Conservation (phyloP, 2,113 vertebrate genomes). For the Hippocampus mohnikei region DNA sequence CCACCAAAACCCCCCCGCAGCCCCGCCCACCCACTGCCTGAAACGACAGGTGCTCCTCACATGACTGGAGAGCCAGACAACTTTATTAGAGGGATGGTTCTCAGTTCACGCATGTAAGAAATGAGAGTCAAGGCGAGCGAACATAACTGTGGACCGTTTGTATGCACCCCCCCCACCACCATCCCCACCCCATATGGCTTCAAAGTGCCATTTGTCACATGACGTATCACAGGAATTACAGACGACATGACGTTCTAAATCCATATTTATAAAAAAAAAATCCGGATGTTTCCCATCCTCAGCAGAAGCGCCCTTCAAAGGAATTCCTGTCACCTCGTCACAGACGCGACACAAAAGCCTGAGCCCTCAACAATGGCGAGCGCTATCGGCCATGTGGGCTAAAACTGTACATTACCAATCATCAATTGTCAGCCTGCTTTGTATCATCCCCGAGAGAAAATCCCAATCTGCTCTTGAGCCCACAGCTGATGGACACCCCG, state of each 20-base stretch:
- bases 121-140: constrained; percentile 33
- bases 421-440: constrained; percentile 74
- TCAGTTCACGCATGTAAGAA: constrained; percentile 26
- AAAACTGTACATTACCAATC: constrained; percentile 78
- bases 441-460: constrained; percentile 78
- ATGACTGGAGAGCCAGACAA: constrained; percentile 67
- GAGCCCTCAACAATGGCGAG: constrained; percentile 59
- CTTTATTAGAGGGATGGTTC: constrained; percentile 62
- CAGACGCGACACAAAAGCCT: constrained; percentile 58
- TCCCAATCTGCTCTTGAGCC: constrained; percentile 73
- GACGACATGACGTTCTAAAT: constrained; percentile 42
- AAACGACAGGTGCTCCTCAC: constrained; percentile 68
- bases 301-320: constrained; percentile 51
- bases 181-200: constrained; percentile 10
- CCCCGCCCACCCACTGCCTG: constrained; percentile 34
- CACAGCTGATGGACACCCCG: constrained; percentile 74
- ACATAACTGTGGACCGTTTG: constrained; percentile 45
- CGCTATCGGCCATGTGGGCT: constrained; percentile 52
- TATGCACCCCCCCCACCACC: not conserved
- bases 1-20: constrained; percentile 32
- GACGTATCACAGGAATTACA: constrained; percentile 38
- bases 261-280: constrained; percentile 64
- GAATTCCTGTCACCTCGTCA: constrained; percentile 62
- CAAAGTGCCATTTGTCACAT: constrained; percentile 49
- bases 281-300: constrained; percentile 47